Evolutionary conservation across 1,140 invertebrate genomes (phyloP).

Genomic region (Piezodorus guildinii): DNA sequence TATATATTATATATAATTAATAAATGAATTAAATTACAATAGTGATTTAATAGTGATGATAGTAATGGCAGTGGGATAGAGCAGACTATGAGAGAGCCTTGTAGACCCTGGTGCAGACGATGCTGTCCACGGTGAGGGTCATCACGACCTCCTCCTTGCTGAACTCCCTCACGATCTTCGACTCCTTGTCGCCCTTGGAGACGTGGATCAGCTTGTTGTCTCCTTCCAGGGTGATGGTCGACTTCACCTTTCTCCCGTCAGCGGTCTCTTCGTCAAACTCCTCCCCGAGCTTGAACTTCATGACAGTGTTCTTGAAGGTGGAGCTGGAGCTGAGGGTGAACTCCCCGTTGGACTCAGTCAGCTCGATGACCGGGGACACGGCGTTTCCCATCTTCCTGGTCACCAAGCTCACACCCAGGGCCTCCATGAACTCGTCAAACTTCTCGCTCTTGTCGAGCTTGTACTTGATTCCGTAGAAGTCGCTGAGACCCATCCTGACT

Average conservation of each 20-base stretch:
- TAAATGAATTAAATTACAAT: too few relatives aligned
- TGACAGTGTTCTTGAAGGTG: constrained; percentile 68
- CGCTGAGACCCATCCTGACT: not conserved
- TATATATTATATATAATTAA: too few relatives aligned
- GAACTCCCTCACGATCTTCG: constrained; percentile 30
- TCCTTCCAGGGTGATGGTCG: constrained; percentile 47
- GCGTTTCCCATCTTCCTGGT: constrained; percentile 60
- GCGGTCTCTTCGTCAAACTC: constrained; percentile 78
- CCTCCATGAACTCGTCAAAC: constrained; percentile 81
- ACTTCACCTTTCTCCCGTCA: constrained; percentile 73
- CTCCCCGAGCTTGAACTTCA: constrained; percentile 67
- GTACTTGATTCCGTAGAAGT: constrained; percentile 42
- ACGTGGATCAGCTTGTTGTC: constrained; percentile 52
- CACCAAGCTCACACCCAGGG: constrained; percentile 63
- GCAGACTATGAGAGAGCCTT: constrained; percentile 35
- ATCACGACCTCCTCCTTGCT: constrained; percentile 29
- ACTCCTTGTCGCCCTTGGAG: constrained; percentile 41
- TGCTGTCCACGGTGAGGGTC: constrained; percentile 51
- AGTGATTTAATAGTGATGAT: too few relatives aligned
- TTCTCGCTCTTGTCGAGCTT: constrained; percentile 64
- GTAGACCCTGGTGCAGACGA: constrained; percentile 61
- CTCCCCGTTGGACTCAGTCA: constrained; percentile 51
- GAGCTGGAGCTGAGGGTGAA: constrained; percentile 67
- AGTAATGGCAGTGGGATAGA: too few relatives aligned
- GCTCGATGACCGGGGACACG: constrained; percentile 62